These are phyloP conservation scores for Halisarca cf. caerulea DNA, from an alignment of 37 sponge, comb jelly and placozoan species.

Conservation along the genomic window DNA sequence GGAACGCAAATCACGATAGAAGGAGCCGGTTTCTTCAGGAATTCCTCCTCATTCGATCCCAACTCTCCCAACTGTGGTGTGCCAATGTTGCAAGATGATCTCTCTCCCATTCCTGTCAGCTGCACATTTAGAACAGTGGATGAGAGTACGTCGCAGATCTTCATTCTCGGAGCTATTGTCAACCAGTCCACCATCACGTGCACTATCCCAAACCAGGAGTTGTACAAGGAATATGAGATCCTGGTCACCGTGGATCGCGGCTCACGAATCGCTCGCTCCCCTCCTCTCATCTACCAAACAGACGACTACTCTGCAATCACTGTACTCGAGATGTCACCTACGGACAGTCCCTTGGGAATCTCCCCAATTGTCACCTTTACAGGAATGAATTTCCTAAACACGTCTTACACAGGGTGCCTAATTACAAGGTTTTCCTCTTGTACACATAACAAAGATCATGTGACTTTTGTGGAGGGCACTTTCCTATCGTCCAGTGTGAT, in stretches of 20 bases:
- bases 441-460: background rate
- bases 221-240: conserved; percentile 13
- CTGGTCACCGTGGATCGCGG: conserved; percentile 53
- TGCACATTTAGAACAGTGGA: background rate
- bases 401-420: conserved; percentile 36
- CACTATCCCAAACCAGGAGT: background rate
- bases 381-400: conserved; percentile 54
- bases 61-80: conserved; percentile 50
- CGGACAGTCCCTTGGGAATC: background rate
- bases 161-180: conserved; percentile 5
- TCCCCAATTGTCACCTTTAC: conserved; percentile 30
- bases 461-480: background rate
- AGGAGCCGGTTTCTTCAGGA: conserved; percentile 86
- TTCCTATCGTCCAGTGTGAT: conserved; percentile 6
- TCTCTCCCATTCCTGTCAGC: background rate
- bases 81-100: background rate
- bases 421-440: conserved; percentile 37
- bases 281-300: conserved; percentile 29
- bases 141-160: background rate
- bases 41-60: conserved; percentile 42
- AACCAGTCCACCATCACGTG: conserved; percentile 65
- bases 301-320: conserved; percentile 43
- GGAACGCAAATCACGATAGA: conserved; percentile 55
- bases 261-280: conserved; percentile 29
- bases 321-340: conserved; percentile 26